Conservation (phyloP, 2,113 vertebrate genomes). For the Onychorhynchus coronatus region DNA sequence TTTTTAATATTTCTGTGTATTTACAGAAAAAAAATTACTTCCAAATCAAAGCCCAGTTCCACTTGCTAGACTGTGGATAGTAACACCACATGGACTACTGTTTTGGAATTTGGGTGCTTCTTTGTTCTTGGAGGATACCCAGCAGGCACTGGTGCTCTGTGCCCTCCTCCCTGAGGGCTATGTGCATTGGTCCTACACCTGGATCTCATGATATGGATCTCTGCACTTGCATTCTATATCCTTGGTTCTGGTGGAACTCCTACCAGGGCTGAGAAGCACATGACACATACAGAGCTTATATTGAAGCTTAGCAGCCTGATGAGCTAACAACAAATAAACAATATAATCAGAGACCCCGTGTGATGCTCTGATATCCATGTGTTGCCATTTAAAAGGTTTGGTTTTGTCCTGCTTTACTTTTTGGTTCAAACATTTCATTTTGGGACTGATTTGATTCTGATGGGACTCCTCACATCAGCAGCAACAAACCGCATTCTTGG, state of each 20-base stretch:
- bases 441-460: not conserved
- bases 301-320: not conserved
- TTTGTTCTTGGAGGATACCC: not conserved
- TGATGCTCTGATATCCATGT: not conserved
- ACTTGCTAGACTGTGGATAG: not conserved
- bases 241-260: not conserved
- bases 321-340: not conserved
- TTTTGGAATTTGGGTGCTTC: not conserved
- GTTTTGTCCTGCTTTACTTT: not conserved
- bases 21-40: not conserved
- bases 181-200: not conserved
- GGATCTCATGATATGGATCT: not conserved
- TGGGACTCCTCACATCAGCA: not conserved
- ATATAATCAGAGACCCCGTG: not conserved
- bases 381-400: not conserved
- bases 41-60: not conserved
- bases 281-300: not conserved
- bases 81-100: not conserved
- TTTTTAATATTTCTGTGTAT: not conserved
- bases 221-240: not conserved
- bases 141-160: not conserved
- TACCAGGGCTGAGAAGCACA: not conserved
- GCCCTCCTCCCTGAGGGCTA: not conserved
- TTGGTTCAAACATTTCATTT: not conserved
- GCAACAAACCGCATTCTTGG: not conserved